Conservation (phyloP, 2,797 vertebrate genomes). For the Linurgus olivaceus region DNA sequence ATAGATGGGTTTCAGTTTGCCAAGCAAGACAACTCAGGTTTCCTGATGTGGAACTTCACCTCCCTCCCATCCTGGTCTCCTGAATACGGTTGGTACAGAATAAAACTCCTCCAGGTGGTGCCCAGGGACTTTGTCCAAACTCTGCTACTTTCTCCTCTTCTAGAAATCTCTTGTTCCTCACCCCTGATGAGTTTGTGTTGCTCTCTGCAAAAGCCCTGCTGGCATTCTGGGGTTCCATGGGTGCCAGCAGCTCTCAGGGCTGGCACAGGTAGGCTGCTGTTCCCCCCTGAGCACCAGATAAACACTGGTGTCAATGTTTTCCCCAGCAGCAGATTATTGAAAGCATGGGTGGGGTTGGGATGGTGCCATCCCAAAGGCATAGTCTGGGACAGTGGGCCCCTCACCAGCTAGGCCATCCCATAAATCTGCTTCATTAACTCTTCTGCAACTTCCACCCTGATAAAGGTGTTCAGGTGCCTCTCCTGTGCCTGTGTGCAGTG, state of each 20-base stretch:
- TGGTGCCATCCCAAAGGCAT: background rate
- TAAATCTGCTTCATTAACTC: background rate
- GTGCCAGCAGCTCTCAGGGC: background rate
- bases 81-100: background rate
- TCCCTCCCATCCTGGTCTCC: background rate
- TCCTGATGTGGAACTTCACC: background rate
- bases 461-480: background rate
- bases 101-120: background rate
- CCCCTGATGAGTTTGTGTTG: fast-evolving
- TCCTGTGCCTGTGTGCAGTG: background rate
- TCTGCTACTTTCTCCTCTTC: background rate
- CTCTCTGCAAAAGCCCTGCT: fast-evolving
- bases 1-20: fast-evolving
- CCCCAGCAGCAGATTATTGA: background rate
- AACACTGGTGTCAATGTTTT: background rate
- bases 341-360: background rate
- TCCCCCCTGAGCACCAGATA: background rate
- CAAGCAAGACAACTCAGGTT: background rate
- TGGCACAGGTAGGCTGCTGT: background rate
- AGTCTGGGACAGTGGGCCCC: too few species aligned
- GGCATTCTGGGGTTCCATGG: background rate
- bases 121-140: background rate
- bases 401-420: background rate
- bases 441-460: background rate
- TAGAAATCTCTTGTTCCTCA: background rate